These are phyloP conservation scores for Drosophila funebris DNA, from an alignment of 1,140 invertebrate genomes.

Conservation along the genomic window DNA sequence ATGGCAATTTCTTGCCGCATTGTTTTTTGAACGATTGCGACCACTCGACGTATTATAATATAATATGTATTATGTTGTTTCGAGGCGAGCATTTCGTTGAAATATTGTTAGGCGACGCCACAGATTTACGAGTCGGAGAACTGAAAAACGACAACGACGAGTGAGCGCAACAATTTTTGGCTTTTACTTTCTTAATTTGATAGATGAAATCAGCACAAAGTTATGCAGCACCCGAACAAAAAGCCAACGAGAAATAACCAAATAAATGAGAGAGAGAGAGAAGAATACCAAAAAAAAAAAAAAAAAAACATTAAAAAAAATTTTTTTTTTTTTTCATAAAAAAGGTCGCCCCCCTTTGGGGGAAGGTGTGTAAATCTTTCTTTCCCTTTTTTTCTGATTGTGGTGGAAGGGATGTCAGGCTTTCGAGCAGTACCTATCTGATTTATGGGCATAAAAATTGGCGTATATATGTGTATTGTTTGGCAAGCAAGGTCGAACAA, in stretches of 20 bases:
- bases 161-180: constrained; percentile 48
- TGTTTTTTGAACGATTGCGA: constrained; percentile 6
- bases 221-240: constrained; percentile 33
- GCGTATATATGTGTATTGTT: constrained; percentile 71
- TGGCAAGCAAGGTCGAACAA: constrained; percentile 65
- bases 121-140: constrained; percentile 58
- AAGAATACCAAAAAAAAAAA: neutral
- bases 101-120: constrained; percentile 40
- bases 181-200: constrained; percentile 78
- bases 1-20: constrained; percentile 27
- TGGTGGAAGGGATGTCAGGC: neutral
- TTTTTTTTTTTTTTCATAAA: constrained; percentile 2
- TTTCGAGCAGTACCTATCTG: constrained; percentile 34
- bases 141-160: neutral
- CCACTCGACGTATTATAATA: constrained; percentile 22
- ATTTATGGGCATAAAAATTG: constrained; percentile 69
- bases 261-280: neutral
- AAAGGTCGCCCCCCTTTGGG: constrained; percentile 40
- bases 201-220: constrained; percentile 76
- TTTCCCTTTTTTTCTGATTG: neutral
- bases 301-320: constrained; percentile 9
- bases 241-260: constrained; percentile 5
- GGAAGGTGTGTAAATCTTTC: constrained; percentile 69
- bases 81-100: neutral
- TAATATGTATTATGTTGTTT: constrained; percentile 27